These are phyloP conservation scores for Netta rufina DNA, from an alignment of 2,797 vertebrate genomes.

Conservation along the genomic window DNA sequence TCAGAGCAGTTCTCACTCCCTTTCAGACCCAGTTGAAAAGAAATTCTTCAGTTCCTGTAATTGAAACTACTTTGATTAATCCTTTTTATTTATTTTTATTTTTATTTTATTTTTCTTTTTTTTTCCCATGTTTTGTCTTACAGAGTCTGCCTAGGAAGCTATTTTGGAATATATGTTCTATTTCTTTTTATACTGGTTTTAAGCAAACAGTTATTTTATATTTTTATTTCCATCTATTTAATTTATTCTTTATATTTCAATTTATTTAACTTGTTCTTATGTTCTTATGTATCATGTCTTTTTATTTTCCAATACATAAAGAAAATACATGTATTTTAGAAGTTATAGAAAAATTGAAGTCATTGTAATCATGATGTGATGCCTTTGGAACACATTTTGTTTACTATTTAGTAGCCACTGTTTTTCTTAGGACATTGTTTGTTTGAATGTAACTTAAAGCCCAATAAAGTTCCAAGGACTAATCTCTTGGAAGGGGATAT, in stretches of 20 bases:
- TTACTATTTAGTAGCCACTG: slow-evolving; percentile 46
- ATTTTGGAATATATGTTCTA: neutral
- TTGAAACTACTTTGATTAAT: neutral
- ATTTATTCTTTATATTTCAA: slow-evolving; percentile 9
- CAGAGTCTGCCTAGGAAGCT: slow-evolving; percentile 9
- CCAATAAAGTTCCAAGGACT: slow-evolving; percentile 29
- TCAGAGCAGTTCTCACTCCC: neutral
- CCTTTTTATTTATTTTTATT: neutral
- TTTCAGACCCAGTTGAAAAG: neutral
- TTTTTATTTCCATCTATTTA: slow-evolving; percentile 12
- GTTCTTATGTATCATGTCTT: neutral
- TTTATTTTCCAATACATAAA: slow-evolving; percentile 40
- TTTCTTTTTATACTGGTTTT: neutral
- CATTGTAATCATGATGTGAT: slow-evolving; percentile 35
- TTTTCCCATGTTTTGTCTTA: neutral
- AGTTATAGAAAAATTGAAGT: slow-evolving; percentile 48
- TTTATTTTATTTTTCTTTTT: neutral
- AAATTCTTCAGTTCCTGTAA: neutral
- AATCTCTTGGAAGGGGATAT: slow-evolving; percentile 51
- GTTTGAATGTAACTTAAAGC: slow-evolving; percentile 35
- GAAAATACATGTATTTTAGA: slow-evolving; percentile 19
- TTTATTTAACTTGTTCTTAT: neutral
- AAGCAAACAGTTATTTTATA: neutral
- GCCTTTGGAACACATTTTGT: slow-evolving; percentile 38
- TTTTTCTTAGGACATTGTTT: slow-evolving; percentile 59